A percentile compares a stretch with the other conserved stretches of the same genome.
These are phyloP conservation scores for Parapsyche elsis DNA, from an alignment of 1,140 invertebrate species.

Conservation along the genomic window DNA sequence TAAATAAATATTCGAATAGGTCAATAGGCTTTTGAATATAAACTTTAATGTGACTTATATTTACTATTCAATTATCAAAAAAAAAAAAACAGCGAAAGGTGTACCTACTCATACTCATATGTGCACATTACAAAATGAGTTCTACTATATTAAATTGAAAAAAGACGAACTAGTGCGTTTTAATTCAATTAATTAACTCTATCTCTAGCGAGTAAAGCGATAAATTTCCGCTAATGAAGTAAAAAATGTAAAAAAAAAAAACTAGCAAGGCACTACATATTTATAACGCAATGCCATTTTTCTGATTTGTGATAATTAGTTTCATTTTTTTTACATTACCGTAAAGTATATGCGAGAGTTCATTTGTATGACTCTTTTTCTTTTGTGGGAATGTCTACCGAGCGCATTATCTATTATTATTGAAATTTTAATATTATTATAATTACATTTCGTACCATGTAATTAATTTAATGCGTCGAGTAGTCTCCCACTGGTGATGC, in stretches of 20 bases:
- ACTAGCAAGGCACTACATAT: background rate
- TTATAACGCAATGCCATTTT: conserved; percentile 22
- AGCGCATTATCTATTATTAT: conserved; percentile 12
- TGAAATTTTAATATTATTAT: conserved; percentile 25
- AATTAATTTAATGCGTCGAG: conserved; percentile 17
- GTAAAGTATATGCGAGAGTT: background rate
- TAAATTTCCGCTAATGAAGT: conserved; percentile 23
- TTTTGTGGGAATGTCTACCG: conserved; percentile 9
- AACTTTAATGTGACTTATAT: too few relatives aligned
- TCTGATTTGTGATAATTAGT: conserved; percentile 28
- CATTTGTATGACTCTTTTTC: background rate
- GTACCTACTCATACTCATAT: too few relatives aligned
- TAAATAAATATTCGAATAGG: too few relatives aligned
- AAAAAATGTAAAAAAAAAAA: conserved; percentile 7
- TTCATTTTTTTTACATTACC: background rate
- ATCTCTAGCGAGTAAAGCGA: background rate
- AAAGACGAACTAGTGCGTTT: background rate
- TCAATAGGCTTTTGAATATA: too few relatives aligned
- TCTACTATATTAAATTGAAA: too few relatives aligned
- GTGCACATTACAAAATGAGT: too few relatives aligned
- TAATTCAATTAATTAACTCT: conserved; percentile 20
- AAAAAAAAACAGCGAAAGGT: too few relatives aligned
- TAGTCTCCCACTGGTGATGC: background rate
- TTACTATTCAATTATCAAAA: too few relatives aligned
- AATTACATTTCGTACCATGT: background rate